These are phyloP conservation scores for Actinia tenebrosa DNA, from an alignment of 64 coral and sea anemone species.

Conservation along the genomic window DNA sequence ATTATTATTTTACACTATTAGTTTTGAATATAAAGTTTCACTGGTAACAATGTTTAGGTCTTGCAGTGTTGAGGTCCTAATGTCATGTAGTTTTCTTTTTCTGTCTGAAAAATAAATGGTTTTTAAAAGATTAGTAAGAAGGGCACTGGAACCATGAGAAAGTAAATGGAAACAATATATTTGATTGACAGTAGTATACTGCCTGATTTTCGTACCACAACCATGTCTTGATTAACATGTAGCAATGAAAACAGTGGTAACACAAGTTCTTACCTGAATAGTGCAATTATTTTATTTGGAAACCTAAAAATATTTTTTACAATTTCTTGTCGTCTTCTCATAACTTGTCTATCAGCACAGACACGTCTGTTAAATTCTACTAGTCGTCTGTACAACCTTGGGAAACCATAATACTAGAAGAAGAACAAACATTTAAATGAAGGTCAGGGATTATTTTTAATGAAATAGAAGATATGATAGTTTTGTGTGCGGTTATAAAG, in stretches of 20 bases:
- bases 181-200: not conserved
- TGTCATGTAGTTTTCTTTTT: slow-evolving; percentile 8
- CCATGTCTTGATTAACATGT: no score
- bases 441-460: no score
- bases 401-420: slow-evolving; percentile 96
- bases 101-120: not conserved
- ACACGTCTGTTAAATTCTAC: slow-evolving; percentile 95
- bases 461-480: no score
- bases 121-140: not conserved
- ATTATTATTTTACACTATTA: no score
- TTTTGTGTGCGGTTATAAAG: no score
- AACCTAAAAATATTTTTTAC: slow-evolving; percentile 88
- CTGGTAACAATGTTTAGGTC: no score
- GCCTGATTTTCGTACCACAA: not conserved
- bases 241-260: not conserved
- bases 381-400: slow-evolving; percentile 93
- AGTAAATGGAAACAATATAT: no score
- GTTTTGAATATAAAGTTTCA: no score
- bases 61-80: not conserved
- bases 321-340: slow-evolving; percentile 80
- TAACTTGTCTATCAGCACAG: slow-evolving; percentile 62
- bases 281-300: slow-evolving; percentile 76
- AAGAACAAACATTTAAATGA: not conserved
- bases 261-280: slow-evolving; percentile 51
- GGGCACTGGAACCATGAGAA: no score